Base-by-base conservation (phyloP, 2,113 vertebrate species). In the Chaenogobius annularis region DNA sequence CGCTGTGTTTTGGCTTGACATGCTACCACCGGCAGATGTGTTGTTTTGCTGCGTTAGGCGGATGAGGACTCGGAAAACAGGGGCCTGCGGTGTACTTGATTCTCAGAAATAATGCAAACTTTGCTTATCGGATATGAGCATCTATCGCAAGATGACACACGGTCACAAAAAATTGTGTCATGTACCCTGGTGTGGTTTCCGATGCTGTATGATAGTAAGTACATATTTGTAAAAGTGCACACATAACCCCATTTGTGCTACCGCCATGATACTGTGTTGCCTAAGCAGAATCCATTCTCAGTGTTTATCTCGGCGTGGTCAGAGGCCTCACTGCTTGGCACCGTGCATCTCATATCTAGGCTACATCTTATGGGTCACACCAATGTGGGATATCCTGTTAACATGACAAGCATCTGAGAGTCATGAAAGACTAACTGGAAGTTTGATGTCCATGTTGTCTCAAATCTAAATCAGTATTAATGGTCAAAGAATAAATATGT, bases 31-130 rank as follows among this genome's bases (percentile, higher is more conserved):
- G 44, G 71, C 52, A 73, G 40, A 47, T 66, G 69, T 35, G 76
- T 86, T 83, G 79, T 86, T 81, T 83, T 81, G 70, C 77, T 62
- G 70, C 23, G 50, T 75, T 81, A 52, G 69, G 79, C 87, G 89
- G 88, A 91, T 87, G 83, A 81, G 47, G 69, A 58, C 75, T 82
- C 68, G 80, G 89, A 89, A 90, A 83, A 75, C 63, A 78, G 69
- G 59, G 78, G 70, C 81, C 70, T 89, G 92, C 83, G 86, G 88
- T 84, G 81, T 62, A 58, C 69, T 84, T 1, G 77, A 63, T 92
- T 93, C 91, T 91, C 80, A 90, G 92, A 93, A 94, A 93, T 89
- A 91, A 85, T 90, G 74, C 55, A 68, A 82, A 77, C 10, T 81
- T 74, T 63, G 44, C 64, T 91, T 92, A 93, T 93, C 93, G 69